A percentile compares a stretch with the other conserved stretches of the same genome.
These are phyloP conservation scores for Nylanderia fulva DNA, from an alignment of 1,140 invertebrate genomes.

Conservation along the genomic window DNA sequence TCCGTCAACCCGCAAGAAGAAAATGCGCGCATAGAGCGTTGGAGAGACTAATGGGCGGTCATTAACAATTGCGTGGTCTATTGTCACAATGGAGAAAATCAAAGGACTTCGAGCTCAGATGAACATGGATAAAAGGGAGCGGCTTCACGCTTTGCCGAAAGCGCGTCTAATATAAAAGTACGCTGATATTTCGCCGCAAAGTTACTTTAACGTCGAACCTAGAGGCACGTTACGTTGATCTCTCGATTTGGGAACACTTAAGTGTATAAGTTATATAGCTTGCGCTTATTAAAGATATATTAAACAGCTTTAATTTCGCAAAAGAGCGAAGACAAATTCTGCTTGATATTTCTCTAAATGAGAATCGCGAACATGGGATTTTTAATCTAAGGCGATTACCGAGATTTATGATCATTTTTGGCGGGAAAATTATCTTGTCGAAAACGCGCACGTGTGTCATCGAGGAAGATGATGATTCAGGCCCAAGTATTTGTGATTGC, in stretches of 20 bases:
- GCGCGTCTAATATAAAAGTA: constrained; percentile 61
- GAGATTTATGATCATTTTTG: neutral
- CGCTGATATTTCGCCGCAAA: neutral
- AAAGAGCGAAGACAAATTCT: neutral
- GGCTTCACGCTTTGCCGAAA: constrained; percentile 67
- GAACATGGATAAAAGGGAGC: constrained; percentile 58
- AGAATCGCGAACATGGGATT: constrained; percentile 4
- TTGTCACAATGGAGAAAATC: constrained; percentile 77
- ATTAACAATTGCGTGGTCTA: constrained; percentile 63
- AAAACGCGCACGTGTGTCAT: neutral
- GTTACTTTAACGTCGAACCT: constrained; percentile 45
- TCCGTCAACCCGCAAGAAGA: constrained; percentile 72
- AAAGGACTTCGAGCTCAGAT: constrained; percentile 61
- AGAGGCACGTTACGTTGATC: neutral
- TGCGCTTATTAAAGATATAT: neutral
- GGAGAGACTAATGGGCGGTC: constrained; percentile 62
- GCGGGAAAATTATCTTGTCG: neutral
- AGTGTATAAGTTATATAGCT: neutral
- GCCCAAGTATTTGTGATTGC: constrained; percentile 63
- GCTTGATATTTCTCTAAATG: neutral
- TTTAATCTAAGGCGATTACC: neutral
- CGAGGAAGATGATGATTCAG: constrained; percentile 26
- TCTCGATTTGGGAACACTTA: neutral
- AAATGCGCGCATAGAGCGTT: constrained; percentile 54
- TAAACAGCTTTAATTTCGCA: neutral